phyloP scores from a whole-genome alignment of 2,113 vertebrate genomes.

The Oenanthe melanoleuca region DNA sequence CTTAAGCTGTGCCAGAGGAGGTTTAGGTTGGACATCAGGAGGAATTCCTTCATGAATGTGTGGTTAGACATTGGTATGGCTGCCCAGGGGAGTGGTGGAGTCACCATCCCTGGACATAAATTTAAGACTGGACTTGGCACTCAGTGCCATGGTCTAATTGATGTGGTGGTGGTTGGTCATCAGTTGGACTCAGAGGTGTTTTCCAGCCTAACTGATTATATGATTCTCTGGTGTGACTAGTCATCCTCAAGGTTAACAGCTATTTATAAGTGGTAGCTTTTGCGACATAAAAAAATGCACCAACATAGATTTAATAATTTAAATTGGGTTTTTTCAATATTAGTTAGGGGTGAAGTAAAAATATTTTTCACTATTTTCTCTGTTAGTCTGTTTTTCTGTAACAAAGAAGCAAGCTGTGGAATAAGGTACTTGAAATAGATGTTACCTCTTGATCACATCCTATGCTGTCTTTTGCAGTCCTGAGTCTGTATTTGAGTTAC shows the following conservation, averaged over 20 bases:
- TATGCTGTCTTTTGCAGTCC: not conserved
- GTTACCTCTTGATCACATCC: not conserved
- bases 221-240: not conserved
- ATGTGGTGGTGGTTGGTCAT: not conserved
- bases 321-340: not conserved
- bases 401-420: not conserved
- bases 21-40: not conserved
- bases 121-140: not conserved
- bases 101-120: not conserved
- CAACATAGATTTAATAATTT: not conserved
- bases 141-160: not conserved
- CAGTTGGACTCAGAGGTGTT: not conserved
- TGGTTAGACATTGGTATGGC: not conserved
- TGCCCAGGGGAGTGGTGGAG: not conserved
- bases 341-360: not conserved
- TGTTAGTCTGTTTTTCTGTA: not conserved
- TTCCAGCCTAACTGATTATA: not conserved
- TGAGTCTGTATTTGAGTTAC: not conserved
- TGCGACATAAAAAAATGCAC: not conserved
- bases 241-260: not conserved
- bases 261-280: not conserved
- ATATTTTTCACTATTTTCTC: not conserved
- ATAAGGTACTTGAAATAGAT: not conserved
- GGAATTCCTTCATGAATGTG: not conserved
- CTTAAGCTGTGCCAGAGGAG: not conserved